Conservation (phyloP, 1,140 invertebrate genomes). For the Melanaphis sacchari region DNA sequence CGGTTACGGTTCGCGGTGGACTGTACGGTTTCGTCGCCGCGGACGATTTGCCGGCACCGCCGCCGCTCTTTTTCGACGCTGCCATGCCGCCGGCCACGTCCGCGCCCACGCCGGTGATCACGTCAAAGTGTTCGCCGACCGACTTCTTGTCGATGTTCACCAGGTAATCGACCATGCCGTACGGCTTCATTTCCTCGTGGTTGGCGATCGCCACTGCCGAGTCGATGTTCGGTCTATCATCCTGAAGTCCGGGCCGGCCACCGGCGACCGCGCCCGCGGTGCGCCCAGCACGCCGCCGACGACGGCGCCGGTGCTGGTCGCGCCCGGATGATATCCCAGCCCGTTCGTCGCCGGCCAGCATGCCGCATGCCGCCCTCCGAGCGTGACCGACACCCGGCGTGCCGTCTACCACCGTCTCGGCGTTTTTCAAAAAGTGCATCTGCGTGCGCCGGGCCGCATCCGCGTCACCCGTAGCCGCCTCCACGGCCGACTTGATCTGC, state of each 20-base stretch:
- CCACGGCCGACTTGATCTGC: too few species aligned
- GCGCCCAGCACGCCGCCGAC: neutral
- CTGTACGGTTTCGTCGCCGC: too few species aligned
- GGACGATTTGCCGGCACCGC: too few species aligned
- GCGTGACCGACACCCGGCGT: neutral
- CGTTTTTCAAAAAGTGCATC: too few species aligned
- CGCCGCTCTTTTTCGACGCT: neutral
- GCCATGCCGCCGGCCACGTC: neutral
- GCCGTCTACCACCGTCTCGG: neutral
- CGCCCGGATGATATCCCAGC: neutral
- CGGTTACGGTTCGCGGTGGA: too few species aligned
- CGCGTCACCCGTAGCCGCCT: too few species aligned
- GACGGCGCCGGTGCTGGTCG: neutral
- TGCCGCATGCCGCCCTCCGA: neutral
- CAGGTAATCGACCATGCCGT: neutral
- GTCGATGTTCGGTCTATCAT: conserved; percentile 6
- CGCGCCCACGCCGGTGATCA: neutral
- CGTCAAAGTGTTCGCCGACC: neutral
- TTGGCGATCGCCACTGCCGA: conserved; percentile 9
- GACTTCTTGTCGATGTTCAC: neutral
- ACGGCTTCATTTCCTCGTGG: neutral
- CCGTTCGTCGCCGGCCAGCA: neutral
- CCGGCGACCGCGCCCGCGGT: neutral
- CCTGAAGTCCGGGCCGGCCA: neutral
- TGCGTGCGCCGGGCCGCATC: too few species aligned